Evolutionary conservation across 2,113 vertebrate species (phyloP).

Genomic region (Bos indicus): DNA sequence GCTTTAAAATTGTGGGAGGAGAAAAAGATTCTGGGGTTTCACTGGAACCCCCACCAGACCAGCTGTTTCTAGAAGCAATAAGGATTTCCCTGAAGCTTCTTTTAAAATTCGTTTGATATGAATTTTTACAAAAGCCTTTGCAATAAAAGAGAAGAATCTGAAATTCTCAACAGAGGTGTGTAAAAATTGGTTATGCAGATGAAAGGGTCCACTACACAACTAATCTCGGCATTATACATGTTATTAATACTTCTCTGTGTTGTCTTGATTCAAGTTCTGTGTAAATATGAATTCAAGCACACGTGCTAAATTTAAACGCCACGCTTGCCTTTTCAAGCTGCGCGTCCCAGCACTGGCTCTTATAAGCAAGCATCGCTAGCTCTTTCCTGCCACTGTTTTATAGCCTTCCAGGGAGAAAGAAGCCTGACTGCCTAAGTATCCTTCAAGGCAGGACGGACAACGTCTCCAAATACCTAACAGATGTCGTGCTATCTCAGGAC

Average conservation of each 20-base stretch:
- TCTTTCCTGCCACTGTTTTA: constrained; percentile 55
- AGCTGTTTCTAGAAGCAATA: background rate
- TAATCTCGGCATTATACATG: background rate
- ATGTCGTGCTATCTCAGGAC: constrained; percentile 50
- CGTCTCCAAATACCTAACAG: constrained; percentile 62
- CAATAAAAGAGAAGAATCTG: background rate
- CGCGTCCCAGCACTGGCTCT: background rate
- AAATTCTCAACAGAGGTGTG: background rate
- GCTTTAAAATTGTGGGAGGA: background rate
- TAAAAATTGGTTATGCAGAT: background rate
- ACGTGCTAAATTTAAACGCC: fast-evolving
- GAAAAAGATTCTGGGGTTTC: background rate
- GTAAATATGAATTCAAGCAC: background rate
- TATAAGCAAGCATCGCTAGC: background rate
- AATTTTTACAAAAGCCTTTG: background rate
- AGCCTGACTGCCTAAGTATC: constrained; percentile 26
- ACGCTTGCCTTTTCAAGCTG: background rate
- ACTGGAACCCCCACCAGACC: background rate
- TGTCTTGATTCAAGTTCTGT: background rate
- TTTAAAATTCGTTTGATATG: background rate
- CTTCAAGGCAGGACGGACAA: constrained; percentile 47
- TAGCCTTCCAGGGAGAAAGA: constrained; percentile 50
- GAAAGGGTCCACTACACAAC: background rate
- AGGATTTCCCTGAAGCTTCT: background rate
- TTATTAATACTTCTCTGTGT: background rate